Base-by-base conservation (phyloP, 2,113 vertebrate species). In the Phyllopteryx taeniolatus region DNA sequence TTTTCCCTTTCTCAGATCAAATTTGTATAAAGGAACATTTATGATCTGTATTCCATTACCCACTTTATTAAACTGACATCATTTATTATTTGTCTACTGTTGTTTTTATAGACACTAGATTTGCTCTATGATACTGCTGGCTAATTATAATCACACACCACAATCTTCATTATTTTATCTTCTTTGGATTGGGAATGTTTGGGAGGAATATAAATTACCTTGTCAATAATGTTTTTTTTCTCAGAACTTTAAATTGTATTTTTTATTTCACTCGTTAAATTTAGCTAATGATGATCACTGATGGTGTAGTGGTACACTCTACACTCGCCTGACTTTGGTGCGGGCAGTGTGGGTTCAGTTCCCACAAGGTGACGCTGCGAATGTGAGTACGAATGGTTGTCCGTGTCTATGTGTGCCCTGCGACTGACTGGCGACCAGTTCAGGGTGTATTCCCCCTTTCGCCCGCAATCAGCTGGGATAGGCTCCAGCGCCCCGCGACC, bases 51-150 rank as follows among this genome's bases (percentile, higher is more conserved):
- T 61, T 61, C 13, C 59, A 22, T 22, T 65, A 68, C 54, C 10
- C 5, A 54, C 5, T 20, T 68, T 66, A 76, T 82, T 74, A 73
- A 76, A 27, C 49, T 72, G 67, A 27, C 67, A 63, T 76, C n/a
- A 62, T 74, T 73, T 12, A 79, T 60, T 59, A 44, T 75, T 66
- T 71, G 12, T 62, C 19, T 39, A 10, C n/a, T 14, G 42, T 70
- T 79, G 13, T 66, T 64, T 79, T 67, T 39, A 76, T 56, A 63
- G 2, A 22, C 5, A 3, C 22, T 64, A n/a, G 0, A 27, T 76
- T 76, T 67, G 22, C 33, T 66, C 79, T 75, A 44, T 70, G 71
- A 73, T 70, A 74, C 54, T 53, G 59, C 4, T 33, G 13, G 15
- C 12, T 57, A 5, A 68, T 65, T 17, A 56, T 47, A 42, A 68